phyloP scores from a whole-genome alignment of 2,797 vertebrate genomes.

The Ctenochaetus hawaiiensis region DNA sequence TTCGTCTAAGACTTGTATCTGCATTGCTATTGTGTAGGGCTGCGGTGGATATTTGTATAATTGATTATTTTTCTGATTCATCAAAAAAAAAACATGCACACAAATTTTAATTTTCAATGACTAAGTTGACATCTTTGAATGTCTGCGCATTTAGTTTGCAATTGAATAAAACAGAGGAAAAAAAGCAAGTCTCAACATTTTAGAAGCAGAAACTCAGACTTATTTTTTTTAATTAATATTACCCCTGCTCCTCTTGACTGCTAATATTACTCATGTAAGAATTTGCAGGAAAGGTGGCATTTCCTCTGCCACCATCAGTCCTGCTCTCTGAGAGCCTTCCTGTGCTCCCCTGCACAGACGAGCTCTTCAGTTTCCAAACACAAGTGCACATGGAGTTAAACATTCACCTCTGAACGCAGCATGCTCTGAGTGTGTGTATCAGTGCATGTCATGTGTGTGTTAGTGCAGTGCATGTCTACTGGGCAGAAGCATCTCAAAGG shows the following conservation, averaged over 20 bases:
- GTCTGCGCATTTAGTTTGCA: not conserved
- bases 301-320: slow-evolving; percentile 14
- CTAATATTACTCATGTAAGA: not conserved
- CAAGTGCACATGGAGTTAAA: slow-evolving; percentile 62
- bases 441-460: slow-evolving; percentile 56
- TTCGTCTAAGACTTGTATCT: slow-evolving; percentile 4
- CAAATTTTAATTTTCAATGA: not conserved
- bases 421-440: slow-evolving; percentile 37
- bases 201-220: not conserved
- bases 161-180: not conserved
- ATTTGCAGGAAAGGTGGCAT: slow-evolving; percentile 10
- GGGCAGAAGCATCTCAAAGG: slow-evolving; percentile 73
- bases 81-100: not conserved
- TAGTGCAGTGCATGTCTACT: slow-evolving; percentile 64
- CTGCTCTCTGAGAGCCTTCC: slow-evolving; percentile 42
- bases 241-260: no score
- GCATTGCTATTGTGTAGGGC: not conserved
- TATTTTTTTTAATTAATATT: not conserved
- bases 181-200: not conserved
- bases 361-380: slow-evolving; percentile 57
- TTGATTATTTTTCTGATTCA: not conserved
- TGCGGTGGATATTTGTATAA: not conserved
- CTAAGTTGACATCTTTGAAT: not conserved
- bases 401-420: slow-evolving; percentile 61
- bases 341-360: slow-evolving; percentile 20